phyloP scores from a whole-genome alignment of 2,888 invertebrate species.

The Labia minor region DNA sequence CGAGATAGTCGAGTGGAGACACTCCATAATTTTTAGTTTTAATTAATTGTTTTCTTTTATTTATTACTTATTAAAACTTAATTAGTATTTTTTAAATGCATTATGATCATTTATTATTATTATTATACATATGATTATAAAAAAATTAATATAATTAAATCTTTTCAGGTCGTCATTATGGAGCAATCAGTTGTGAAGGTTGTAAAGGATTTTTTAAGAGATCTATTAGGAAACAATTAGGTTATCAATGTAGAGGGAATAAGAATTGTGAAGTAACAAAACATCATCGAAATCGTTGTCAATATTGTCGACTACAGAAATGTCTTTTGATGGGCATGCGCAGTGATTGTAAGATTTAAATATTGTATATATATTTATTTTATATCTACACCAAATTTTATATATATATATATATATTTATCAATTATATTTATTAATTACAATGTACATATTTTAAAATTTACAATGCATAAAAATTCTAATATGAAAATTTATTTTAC shows the following conservation, averaged over 20 bases:
- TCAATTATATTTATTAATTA: neutral
- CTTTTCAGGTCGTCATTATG: slow-evolving; percentile 75
- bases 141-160: no score
- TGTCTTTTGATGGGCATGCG: slow-evolving; percentile 97
- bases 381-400: no score
- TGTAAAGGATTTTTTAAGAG: slow-evolving; percentile 98
- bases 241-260: slow-evolving; percentile 90
- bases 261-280: slow-evolving; percentile 98
- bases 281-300: slow-evolving; percentile 95
- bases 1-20: no score
- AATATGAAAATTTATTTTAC: no score
- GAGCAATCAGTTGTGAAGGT: slow-evolving; percentile 86
- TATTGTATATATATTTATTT: no score
- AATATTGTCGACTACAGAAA: slow-evolving; percentile 95
- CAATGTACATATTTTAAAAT: no score
- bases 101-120: no score
- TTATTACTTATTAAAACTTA: no score
- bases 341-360: slow-evolving; percentile 80
- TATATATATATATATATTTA: neutral
- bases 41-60: no score
- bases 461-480: no score
- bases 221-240: slow-evolving; percentile 91
- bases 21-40: neutral
- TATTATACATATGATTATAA: no score
- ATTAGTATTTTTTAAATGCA: no score